Evolutionary conservation across 1,140 invertebrate species (phyloP).

Genomic region (Acromyrmex heyeri): DNA sequence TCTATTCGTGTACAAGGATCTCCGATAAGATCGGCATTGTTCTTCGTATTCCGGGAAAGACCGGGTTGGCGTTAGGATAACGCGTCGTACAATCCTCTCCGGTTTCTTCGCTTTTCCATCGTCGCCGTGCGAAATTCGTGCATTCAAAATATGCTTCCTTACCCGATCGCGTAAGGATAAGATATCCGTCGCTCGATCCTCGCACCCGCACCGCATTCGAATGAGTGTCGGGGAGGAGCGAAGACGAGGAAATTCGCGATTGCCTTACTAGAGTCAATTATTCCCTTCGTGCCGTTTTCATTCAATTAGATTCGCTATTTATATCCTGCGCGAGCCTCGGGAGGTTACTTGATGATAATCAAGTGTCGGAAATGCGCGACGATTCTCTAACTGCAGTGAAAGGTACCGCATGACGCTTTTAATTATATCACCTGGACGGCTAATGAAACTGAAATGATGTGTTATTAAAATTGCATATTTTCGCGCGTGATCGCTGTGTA

Average conservation of each 20-base stretch:
- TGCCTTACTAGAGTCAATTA: neutral
- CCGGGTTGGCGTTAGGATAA: neutral
- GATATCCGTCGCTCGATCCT: neutral
- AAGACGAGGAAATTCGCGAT: constrained; percentile 17
- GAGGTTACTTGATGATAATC: constrained; percentile 41
- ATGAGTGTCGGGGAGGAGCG: constrained; percentile 17
- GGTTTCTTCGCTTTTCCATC: constrained; percentile 27
- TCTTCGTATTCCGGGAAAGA: constrained; percentile 12
- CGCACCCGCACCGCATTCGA: neutral
- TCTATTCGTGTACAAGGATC: constrained; percentile 41
- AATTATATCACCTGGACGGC: constrained; percentile 33
- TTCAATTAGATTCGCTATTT: constrained; percentile 57
- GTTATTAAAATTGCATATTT: constrained; percentile 47
- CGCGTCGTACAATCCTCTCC: constrained; percentile 13
- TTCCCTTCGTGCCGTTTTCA: constrained; percentile 37
- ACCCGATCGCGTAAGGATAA: constrained; percentile 52
- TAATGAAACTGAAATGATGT: constrained; percentile 35
- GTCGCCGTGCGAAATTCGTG: constrained; percentile 33
- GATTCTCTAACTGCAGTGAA: constrained; percentile 22
- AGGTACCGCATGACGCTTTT: constrained; percentile 34
- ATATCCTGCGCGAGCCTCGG: constrained; percentile 9
- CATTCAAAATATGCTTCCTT: neutral
- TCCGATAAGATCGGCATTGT: constrained; percentile 68
- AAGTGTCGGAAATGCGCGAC: constrained; percentile 21
- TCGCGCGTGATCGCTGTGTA: neutral